Percentiles rank a stretch among this genome's conserved stretches.
Conservation (phyloP, 2,797 vertebrate genomes). For the Gymnothorax javanicus region DNA sequence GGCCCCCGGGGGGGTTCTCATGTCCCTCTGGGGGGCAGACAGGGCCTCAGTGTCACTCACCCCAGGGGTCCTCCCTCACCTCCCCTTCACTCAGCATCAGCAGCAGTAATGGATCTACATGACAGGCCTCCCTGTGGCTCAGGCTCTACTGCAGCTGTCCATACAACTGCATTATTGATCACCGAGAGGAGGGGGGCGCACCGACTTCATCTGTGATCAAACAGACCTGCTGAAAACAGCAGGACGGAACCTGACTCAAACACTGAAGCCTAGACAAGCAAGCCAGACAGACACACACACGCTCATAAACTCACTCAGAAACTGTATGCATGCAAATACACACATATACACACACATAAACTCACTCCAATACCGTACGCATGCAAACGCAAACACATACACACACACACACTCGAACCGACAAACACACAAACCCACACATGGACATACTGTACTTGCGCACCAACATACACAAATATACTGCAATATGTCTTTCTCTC, state of each 20-base stretch:
- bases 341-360: background rate
- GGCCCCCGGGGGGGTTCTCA: background rate
- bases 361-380: background rate
- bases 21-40: no score
- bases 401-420: background rate
- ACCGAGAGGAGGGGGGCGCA: background rate
- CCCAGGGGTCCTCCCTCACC: background rate
- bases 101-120: background rate
- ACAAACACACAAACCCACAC: background rate
- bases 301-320: background rate
- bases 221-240: background rate
- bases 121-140: background rate
- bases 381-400: background rate
- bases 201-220: constrained; percentile 46
- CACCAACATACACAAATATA: background rate
- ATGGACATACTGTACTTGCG: background rate
- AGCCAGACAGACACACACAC: constrained; percentile 53
- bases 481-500: background rate
- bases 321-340: constrained; percentile 27
- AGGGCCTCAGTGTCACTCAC: background rate
- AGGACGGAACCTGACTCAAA: background rate
- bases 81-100: background rate
- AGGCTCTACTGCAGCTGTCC: background rate
- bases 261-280: background rate
- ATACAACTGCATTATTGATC: constrained; percentile 3